These are phyloP conservation scores for Hemaris fuciformis DNA, from an alignment of 2,888 invertebrate species.

Conservation along the genomic window DNA sequence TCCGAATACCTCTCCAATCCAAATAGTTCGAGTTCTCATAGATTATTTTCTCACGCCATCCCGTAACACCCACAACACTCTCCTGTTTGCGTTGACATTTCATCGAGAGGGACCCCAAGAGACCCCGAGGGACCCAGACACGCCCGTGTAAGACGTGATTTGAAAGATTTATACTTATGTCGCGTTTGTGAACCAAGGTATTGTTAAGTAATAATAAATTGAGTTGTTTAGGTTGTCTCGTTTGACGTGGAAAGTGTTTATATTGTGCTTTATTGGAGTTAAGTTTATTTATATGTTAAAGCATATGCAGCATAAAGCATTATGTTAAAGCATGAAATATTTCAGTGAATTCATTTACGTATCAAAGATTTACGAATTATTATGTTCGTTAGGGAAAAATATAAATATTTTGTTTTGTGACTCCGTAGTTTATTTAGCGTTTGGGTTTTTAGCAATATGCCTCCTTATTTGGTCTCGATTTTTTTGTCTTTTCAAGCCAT, in stretches of 20 bases:
- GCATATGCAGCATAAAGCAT: too few species aligned
- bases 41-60: constrained; percentile 3
- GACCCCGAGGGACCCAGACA: not conserved
- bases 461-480: too few species aligned
- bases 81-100: constrained; percentile 15
- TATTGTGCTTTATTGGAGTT: not conserved
- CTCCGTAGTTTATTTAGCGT: too few species aligned
- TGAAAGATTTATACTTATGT: not conserved
- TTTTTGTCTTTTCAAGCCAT: too few species aligned
- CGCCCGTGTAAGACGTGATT: not conserved
- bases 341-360: too few species aligned
- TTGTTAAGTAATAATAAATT: not conserved
- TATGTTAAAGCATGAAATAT: too few species aligned
- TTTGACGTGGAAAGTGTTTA: not conserved
- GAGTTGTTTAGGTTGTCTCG: not conserved
- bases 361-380: too few species aligned
- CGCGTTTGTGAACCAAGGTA: not conserved
- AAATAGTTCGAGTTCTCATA: not conserved
- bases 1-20: not conserved
- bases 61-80: not conserved
- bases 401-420: too few species aligned
- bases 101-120: not conserved
- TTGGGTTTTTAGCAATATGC: too few species aligned
- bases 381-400: too few species aligned
- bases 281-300: not conserved